phyloP scores from a whole-genome alignment of 2,888 invertebrate species.

The Teleiodes luculella region DNA sequence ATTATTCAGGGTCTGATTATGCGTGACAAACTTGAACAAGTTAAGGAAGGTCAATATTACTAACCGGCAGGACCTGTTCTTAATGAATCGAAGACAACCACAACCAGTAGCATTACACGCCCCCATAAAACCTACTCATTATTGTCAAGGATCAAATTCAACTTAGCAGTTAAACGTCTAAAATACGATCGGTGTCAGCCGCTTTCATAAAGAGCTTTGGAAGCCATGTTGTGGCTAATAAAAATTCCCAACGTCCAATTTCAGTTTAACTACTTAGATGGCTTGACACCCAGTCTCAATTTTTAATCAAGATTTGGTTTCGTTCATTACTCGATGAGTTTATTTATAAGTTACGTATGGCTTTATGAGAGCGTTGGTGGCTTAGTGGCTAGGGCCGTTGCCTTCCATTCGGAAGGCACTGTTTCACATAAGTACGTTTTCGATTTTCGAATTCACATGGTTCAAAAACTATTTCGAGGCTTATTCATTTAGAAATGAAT shows the following conservation, averaged over 20 bases:
- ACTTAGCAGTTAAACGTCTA: slow-evolving; percentile 50
- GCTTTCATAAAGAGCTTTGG: slow-evolving; percentile 35
- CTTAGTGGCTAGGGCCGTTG: no score
- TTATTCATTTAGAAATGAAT: no score
- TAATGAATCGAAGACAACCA: slow-evolving; percentile 33
- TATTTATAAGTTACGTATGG: no score
- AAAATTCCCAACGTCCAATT: slow-evolving; percentile 45
- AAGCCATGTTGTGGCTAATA: slow-evolving; percentile 37
- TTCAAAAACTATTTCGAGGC: no score
- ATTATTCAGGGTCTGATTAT: not conserved
- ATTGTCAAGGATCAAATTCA: slow-evolving; percentile 38
- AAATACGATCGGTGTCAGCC: slow-evolving; percentile 53
- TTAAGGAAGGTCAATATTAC: slow-evolving; percentile 17
- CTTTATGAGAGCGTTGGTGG: no score
- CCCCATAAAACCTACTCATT: slow-evolving; percentile 53
- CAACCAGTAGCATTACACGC: slow-evolving; percentile 41
- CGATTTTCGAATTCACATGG: no score
- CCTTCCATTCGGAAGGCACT: no score
- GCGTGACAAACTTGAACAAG: not conserved
- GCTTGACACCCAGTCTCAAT: not conserved
- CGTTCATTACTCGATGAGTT: no score
- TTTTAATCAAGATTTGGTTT: not conserved
- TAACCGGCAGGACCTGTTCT: not conserved
- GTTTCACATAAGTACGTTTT: no score
- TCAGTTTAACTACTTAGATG: slow-evolving; percentile 32